Evolutionary conservation across 1,140 invertebrate species (phyloP).

Genomic region (Bombus terrestris): DNA sequence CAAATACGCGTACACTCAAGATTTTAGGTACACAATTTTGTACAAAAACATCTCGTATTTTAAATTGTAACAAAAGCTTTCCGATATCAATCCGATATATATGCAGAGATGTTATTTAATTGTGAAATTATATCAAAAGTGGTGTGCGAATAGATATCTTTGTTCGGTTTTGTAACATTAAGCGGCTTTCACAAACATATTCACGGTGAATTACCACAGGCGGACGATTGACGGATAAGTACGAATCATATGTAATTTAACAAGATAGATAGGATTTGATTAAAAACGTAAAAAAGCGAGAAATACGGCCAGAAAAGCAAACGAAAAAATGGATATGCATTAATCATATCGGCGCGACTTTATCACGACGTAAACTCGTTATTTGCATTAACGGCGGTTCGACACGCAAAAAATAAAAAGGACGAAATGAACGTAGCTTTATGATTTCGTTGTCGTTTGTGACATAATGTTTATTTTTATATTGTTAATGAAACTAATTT

Average conservation of each 20-base stretch:
- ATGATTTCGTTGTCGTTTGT: neutral
- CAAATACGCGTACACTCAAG: no score
- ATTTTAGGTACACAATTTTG: no score
- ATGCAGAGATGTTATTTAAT: no score
- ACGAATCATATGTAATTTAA: neutral
- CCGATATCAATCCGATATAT: no score
- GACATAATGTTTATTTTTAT: neutral
- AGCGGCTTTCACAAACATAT: neutral
- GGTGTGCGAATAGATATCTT: neutral
- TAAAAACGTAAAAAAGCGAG: neutral
- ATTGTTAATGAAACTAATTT: neutral
- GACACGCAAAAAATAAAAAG: neutral
- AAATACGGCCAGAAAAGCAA: neutral
- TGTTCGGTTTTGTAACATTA: neutral
- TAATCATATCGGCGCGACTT: neutral
- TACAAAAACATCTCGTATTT: no score
- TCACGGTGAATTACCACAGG: neutral
- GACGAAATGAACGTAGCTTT: neutral
- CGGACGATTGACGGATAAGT: neutral
- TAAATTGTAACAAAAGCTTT: no score
- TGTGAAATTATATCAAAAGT: no score
- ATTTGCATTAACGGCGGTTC: neutral
- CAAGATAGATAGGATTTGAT: slow-evolving; percentile 1
- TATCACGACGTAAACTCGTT: neutral
- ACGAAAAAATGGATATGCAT: neutral